Evolutionary conservation across 2,797 vertebrate genomes (phyloP).

Genomic region (Bradypodion ventrale): DNA sequence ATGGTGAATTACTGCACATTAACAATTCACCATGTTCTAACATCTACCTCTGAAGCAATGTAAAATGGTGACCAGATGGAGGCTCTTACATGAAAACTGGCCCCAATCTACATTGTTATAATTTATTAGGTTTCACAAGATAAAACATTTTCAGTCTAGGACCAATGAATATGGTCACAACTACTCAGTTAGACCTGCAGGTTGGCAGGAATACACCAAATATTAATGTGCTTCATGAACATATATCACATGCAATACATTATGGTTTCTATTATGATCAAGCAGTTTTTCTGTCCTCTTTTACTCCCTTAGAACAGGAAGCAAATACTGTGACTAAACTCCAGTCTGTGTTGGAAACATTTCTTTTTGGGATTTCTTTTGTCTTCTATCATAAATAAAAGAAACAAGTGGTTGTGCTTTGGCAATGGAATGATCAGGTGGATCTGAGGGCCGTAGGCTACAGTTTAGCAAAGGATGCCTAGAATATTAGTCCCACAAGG

Average conservation of each 20-base stretch:
- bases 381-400: conserved; percentile 49
- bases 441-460: conserved; percentile 38
- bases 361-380: neutral
- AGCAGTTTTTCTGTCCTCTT: conserved; percentile 21
- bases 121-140: conserved; percentile 2
- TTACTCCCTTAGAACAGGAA: conserved; percentile 1
- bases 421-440: conserved; percentile 50
- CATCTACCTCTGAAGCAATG: conserved; percentile 12
- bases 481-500: conserved; percentile 53
- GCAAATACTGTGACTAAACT: neutral
- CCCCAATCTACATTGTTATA: neutral
- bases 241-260: neutral
- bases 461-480: conserved; percentile 33
- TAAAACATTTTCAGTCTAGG: neutral
- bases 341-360: neutral
- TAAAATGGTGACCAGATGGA: conserved; percentile 21
- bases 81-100: neutral
- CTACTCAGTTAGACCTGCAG: neutral
- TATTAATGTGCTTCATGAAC: neutral
- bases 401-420: conserved; percentile 32
- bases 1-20: conserved; percentile 13
- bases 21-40: conserved; percentile 7
- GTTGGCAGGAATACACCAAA: neutral
- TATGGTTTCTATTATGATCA: neutral
- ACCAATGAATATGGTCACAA: neutral